Evolutionary conservation across 2,797 vertebrate genomes (phyloP).

Genomic region (Pseudomugil tenellus): DNA sequence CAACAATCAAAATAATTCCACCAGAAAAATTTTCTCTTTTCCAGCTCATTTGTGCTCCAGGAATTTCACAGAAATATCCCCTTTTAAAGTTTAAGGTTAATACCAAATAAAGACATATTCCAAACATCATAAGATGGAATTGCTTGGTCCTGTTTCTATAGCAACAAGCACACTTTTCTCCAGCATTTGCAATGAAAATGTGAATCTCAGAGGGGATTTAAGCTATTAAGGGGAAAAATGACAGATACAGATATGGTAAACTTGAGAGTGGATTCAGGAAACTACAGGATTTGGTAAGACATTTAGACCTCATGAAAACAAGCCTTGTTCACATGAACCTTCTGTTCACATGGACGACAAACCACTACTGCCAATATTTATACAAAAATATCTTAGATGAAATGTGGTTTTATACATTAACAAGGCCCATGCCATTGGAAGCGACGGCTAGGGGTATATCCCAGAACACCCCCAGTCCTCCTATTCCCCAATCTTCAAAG

Average conservation of each 20-base stretch:
- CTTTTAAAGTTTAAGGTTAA: constrained; percentile 27
- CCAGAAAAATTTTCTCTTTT: constrained; percentile 26
- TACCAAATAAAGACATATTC: constrained; percentile 22
- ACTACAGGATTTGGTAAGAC: not conserved
- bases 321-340: no score
- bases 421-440: no score
- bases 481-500: no score
- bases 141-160: constrained; percentile 28
- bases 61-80: constrained; percentile 28
- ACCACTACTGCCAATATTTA: no score
- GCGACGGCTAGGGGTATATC: no score
- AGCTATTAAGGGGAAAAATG: constrained; percentile 17
- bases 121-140: constrained; percentile 4
- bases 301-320: not conserved
- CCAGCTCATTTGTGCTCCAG: constrained; percentile 3
- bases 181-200: constrained; percentile 3
- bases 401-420: no score
- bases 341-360: no score
- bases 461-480: no score
- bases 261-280: not conserved
- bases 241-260: not conserved
- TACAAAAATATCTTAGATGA: no score
- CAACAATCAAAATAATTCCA: constrained; percentile 38
- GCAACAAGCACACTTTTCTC: constrained; percentile 11
- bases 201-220: constrained; percentile 14